Evolutionary conservation across 1,140 invertebrate genomes (phyloP).

Genomic region (Oedothorax gibbosus): DNA sequence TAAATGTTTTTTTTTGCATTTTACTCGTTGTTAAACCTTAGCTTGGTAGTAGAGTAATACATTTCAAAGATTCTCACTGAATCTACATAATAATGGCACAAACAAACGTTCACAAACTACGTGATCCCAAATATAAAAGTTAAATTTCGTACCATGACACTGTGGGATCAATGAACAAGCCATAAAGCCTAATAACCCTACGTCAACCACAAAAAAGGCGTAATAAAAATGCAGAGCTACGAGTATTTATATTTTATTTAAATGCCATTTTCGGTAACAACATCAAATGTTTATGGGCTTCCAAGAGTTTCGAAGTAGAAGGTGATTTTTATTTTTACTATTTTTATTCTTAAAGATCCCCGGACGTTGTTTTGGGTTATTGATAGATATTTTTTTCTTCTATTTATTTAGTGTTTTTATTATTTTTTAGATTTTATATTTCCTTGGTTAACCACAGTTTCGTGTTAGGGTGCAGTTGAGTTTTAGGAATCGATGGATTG

Average conservation of each 20-base stretch:
- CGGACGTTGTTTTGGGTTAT: slow-evolving; percentile 18
- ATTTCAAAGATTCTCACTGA: no score
- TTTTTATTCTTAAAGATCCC: slow-evolving; percentile 12
- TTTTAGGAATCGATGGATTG: slow-evolving; percentile 30
- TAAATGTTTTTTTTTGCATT: no score
- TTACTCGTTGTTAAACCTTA: no score
- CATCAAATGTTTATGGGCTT: slow-evolving; percentile 50
- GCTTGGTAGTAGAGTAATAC: no score
- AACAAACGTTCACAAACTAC: no score
- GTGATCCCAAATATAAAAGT: no score
- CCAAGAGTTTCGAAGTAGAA: slow-evolving; percentile 33
- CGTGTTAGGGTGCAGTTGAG: slow-evolving; percentile 24
- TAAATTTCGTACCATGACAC: no score
- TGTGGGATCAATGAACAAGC: slow-evolving; percentile 29
- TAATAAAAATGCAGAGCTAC: slow-evolving; percentile 14
- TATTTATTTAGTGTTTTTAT: neutral
- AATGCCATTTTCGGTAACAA: slow-evolving; percentile 37
- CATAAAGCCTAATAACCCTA: slow-evolving; percentile 33
- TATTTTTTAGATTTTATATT: neutral
- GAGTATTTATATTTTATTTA: slow-evolving; percentile 52
- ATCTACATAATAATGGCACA: no score
- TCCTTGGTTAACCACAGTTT: slow-evolving; percentile 22
- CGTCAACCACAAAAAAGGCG: slow-evolving; percentile 5
- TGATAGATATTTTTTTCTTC: slow-evolving; percentile 49
- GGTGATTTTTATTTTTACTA: neutral